phyloP scores from a whole-genome alignment of 2,797 vertebrate species.

The Sphenopsis melanotis region DNA sequence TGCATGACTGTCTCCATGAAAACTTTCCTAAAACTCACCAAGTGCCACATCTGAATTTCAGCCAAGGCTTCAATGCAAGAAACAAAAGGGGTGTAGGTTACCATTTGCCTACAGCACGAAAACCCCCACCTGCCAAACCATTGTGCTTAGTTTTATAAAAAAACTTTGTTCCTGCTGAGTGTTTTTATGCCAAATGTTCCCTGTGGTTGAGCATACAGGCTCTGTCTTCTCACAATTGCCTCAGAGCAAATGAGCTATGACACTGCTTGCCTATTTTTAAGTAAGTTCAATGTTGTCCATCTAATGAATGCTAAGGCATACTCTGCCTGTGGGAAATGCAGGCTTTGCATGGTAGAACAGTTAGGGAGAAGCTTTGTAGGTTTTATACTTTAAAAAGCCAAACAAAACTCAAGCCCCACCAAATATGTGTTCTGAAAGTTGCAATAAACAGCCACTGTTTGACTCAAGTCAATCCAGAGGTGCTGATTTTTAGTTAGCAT shows the following conservation, averaged over 20 bases:
- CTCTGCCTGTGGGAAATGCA: not conserved
- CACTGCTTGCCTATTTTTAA: conserved; percentile 39
- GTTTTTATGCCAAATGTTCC: not conserved
- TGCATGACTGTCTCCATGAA: not conserved
- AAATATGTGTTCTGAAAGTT: not conserved
- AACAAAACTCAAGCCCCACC: not conserved
- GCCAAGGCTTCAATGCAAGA: not conserved
- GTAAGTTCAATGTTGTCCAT: not conserved
- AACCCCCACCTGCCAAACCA: not conserved
- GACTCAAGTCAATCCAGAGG: not conserved
- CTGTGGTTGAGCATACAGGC: not conserved
- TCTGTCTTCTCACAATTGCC: not conserved
- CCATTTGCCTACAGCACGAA: not conserved
- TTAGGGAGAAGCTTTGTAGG: not conserved
- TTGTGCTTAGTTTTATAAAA: not conserved
- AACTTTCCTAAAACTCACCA: not conserved
- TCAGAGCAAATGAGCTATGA: conserved; percentile 50
- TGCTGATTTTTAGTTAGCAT: not conserved
- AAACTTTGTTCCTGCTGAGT: not conserved
- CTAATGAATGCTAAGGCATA: conserved; percentile 19
- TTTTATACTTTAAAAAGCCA: not conserved
- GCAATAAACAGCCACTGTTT: not conserved
- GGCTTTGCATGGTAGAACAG: not conserved
- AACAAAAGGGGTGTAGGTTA: not conserved
- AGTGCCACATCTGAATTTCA: not conserved